Conservation (phyloP, 2,113 vertebrate species). For the Taxidea taxus region DNA sequence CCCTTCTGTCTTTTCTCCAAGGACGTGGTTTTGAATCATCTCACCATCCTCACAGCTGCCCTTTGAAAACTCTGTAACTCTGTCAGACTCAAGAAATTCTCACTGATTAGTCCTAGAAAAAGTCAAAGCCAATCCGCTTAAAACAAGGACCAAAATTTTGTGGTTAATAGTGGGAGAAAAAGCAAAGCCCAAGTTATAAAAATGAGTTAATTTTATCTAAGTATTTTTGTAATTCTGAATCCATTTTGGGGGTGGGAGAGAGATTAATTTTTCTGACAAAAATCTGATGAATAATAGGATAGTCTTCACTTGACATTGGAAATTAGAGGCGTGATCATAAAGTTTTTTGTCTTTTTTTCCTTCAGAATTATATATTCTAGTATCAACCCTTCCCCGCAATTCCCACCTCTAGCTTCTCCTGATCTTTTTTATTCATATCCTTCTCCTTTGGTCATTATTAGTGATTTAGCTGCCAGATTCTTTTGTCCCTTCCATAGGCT, state of each 20-base stretch:
- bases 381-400: background rate
- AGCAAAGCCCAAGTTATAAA: background rate
- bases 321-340: background rate
- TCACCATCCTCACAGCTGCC: background rate
- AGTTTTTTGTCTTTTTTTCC: fast-evolving
- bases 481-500: background rate
- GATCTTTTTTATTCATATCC: background rate
- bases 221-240: background rate
- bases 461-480: background rate
- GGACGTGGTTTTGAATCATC: background rate
- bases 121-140: background rate
- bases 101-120: background rate
- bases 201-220: background rate
- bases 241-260: too few relatives aligned
- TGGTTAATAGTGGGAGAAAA: background rate
- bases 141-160: background rate
- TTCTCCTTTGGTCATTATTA: background rate
- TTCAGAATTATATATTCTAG: background rate
- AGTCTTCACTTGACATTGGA: background rate
- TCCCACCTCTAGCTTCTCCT: background rate
- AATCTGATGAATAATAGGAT: background rate
- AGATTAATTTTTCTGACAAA: background rate
- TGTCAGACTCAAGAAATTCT: background rate
- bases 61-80: background rate
- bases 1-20: background rate